Percentiles rank a stretch among this genome's conserved stretches.
These are phyloP conservation scores for Choreutis nemorana DNA, from an alignment of 2,888 invertebrate genomes.

Conservation along the genomic window DNA sequence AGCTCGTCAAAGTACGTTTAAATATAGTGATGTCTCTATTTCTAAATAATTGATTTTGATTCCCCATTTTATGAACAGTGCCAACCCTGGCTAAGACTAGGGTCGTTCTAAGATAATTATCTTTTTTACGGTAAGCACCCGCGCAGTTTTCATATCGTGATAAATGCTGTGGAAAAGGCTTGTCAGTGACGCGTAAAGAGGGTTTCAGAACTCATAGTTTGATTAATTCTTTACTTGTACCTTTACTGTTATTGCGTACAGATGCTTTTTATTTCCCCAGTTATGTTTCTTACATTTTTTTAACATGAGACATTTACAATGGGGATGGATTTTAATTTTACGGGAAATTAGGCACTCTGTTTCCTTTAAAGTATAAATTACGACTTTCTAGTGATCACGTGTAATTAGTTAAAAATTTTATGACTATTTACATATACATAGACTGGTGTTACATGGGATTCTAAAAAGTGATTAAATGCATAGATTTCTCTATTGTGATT, in stretches of 20 bases:
- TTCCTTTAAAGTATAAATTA: slow-evolving; percentile 18
- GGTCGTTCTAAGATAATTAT: slow-evolving; percentile 62
- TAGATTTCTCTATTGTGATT: no score
- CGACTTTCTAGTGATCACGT: background rate
- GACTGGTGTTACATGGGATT: background rate
- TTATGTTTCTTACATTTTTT: slow-evolving; percentile 13
- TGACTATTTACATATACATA: background rate
- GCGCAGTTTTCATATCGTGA: slow-evolving; percentile 60
- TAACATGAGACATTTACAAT: slow-evolving; percentile 23
- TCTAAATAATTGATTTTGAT: no score
- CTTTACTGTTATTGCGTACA: slow-evolving; percentile 43
- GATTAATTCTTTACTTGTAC: slow-evolving; percentile 49
- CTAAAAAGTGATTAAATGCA: slow-evolving; percentile 5
- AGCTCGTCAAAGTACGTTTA: no score
- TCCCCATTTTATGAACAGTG: no score
- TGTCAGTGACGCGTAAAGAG: slow-evolving; percentile 55
- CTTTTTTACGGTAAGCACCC: slow-evolving; percentile 60
- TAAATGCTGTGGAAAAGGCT: slow-evolving; percentile 64
- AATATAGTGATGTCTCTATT: no score
- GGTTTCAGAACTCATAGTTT: slow-evolving; percentile 29
- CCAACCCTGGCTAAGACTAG: slow-evolving; percentile 54
- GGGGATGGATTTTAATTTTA: slow-evolving; percentile 47
- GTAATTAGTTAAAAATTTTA: background rate
- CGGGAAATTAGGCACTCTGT: slow-evolving; percentile 40
- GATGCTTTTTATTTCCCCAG: slow-evolving; percentile 53